Evolutionary conservation across 2,113 vertebrate species (phyloP), one percentile per base, ranked within the genome.

Genomic region (Myotis lucifugus): DNA sequence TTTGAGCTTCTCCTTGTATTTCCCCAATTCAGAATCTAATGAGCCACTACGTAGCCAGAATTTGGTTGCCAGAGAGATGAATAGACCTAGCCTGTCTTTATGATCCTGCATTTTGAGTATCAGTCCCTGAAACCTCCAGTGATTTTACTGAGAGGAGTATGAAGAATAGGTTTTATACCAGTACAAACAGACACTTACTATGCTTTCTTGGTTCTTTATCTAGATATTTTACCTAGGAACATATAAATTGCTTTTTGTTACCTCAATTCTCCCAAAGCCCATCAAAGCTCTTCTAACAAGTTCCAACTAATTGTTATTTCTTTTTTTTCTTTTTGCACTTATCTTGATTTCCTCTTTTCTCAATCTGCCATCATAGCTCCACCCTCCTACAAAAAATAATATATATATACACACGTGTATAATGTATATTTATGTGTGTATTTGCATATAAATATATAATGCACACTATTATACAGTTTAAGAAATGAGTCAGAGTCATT

Each of bases 21-120:
- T 3, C 48, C 67, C 69, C 5, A 2, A 88, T 88, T 90, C 85
- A 94, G 12, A 92, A 56, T 46, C 83, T 87, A 96, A 89, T 85
- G 48, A 92, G 32, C 72, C 85, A n/a, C 52, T 29, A 40, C 18
- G 5, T 34, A 67, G 69, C 69, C 73, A 91, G 90, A 89, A 83
- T 84, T 66, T 90, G 56, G 37, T 91, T 95, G 34, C 70, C 17
- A 50, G 76, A 81, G 91, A 94, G 50, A 85, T 3, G 4, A 34
- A 23, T 76, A 95, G 66, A 79, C 48, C 1, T 61, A 83, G 25
- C 21, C 48, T 86, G 27, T 56, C 50, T 82, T 66, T 88, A 29
- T 34, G 50, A 40, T 85, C 32, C 40, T 23, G 48, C 48, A 50
- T 29, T 19, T 64, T 87, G 50, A 59, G n/a, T 64, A 1, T 48